phyloP scores from a whole-genome alignment of 2,888 invertebrate species.

The Andrena dorsata region DNA sequence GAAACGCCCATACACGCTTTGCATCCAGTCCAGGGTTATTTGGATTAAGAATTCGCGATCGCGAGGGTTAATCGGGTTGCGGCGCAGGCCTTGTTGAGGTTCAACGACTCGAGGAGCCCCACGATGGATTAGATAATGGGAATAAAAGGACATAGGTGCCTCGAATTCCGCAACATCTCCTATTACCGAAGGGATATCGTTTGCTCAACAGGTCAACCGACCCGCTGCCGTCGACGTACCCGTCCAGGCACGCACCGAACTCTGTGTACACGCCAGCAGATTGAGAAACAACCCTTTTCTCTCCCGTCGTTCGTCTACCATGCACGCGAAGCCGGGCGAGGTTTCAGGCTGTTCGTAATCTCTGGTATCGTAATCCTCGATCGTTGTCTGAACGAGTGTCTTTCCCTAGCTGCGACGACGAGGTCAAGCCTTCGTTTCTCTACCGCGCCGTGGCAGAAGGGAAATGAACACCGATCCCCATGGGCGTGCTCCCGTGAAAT shows the following conservation, averaged over 20 bases:
- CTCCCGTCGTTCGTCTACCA: conserved; percentile 45
- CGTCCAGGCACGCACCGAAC: conserved; percentile 37
- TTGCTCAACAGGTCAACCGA: conserved; percentile 48
- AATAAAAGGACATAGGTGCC: conserved; percentile 7
- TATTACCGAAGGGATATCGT: conserved; percentile 36
- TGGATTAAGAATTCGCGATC: neutral
- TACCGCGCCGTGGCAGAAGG: neutral
- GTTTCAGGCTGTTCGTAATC: conserved; percentile 19
- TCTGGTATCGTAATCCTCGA: conserved; percentile 38
- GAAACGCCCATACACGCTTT: neutral
- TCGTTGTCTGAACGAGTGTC: conserved; percentile 4
- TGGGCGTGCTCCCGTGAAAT: conserved; percentile 33
- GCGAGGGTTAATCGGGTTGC: conserved; percentile 9
- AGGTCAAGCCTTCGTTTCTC: conserved; percentile 12
- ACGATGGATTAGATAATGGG: conserved; percentile 7
- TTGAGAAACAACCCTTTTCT: conserved; percentile 53
- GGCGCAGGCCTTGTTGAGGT: conserved; percentile 1
- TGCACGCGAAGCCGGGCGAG: conserved; percentile 18
- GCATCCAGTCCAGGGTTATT: neutral
- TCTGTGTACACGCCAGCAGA: conserved; percentile 12
- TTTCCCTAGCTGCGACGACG: neutral
- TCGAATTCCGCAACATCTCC: conserved; percentile 30
- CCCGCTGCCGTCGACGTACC: conserved; percentile 26
- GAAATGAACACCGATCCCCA: conserved; percentile 14
- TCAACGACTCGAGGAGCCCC: conserved; percentile 12